Conservation (phyloP, 1,140 invertebrate genomes). For the Caligus rogercresseyi region DNA sequence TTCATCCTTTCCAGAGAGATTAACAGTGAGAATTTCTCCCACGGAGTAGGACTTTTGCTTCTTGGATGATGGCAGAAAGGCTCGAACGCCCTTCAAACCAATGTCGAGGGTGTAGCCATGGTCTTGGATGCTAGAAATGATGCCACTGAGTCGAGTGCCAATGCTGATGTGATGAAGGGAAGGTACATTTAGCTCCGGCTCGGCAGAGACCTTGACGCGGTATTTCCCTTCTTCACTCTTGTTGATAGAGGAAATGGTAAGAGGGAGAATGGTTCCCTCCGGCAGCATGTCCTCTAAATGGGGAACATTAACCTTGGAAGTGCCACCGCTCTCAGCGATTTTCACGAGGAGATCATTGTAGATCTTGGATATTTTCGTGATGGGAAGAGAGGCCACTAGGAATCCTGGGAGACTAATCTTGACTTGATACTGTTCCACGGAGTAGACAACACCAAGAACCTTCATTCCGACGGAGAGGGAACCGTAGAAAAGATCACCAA, state of each 20-base stretch:
- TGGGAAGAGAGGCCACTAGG: neutral
- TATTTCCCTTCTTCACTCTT: constrained; percentile 1
- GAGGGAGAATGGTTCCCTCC: neutral
- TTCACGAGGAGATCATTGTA: neutral
- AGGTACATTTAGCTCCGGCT: neutral
- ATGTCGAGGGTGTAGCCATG: constrained; percentile 7
- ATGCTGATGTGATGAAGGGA: neutral
- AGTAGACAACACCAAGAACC: neutral
- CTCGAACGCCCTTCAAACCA: neutral
- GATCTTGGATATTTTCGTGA: neutral
- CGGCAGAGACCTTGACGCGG: neutral
- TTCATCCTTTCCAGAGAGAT: neutral
- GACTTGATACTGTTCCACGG: neutral
- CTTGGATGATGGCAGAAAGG: neutral
- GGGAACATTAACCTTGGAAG: neutral
- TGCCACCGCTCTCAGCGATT: neutral
- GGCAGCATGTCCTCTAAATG: neutral
- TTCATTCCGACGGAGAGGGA: neutral
- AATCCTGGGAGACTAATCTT: constrained; percentile 2
- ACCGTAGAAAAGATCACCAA: neutral
- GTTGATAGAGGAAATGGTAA: neutral
- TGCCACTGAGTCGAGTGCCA: neutral
- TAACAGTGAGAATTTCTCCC: neutral
- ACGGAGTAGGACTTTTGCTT: neutral
- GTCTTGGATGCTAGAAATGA: neutral